Percentiles rank a stretch among this genome's conserved stretches.
Conservation (phyloP, 2,888 invertebrate genomes). For the Caenorhabditis imperialis region DNA sequence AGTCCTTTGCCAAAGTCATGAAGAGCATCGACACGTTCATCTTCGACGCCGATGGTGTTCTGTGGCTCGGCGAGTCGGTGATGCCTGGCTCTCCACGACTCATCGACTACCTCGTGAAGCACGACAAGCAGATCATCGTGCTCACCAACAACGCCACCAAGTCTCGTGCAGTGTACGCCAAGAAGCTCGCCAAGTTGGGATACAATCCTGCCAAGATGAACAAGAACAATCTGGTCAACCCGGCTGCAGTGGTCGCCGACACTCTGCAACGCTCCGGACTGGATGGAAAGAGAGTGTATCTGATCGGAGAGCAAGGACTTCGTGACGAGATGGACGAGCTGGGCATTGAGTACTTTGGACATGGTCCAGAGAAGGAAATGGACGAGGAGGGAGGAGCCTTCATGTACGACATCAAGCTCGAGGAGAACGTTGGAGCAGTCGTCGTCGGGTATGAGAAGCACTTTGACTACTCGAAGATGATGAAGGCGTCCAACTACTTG, state of each 20-base stretch:
- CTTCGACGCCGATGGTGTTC: constrained; percentile 77
- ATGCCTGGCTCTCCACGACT: constrained; percentile 72
- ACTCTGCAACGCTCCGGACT: constrained; percentile 66
- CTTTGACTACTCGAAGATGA: constrained; percentile 90
- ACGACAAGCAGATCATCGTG: constrained; percentile 80
- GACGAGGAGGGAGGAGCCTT: constrained; percentile 65
- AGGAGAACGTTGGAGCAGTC: constrained; percentile 86
- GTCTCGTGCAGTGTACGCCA: constrained; percentile 85
- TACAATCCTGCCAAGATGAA: constrained; percentile 80
- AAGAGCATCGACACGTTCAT: constrained; percentile 75
- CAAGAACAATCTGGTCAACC: constrained; percentile 74
- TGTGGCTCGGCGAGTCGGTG: constrained; percentile 74
- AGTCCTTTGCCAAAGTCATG: constrained; percentile 60
- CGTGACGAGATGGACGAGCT: constrained; percentile 87
- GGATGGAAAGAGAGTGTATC: constrained; percentile 81
- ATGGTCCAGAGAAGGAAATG: constrained; percentile 70
- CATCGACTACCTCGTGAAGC: constrained; percentile 66
- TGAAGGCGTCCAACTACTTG: constrained; percentile 92
- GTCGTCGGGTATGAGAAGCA: constrained; percentile 94
- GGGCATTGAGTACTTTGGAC: constrained; percentile 81
- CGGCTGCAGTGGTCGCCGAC: constrained; percentile 76
- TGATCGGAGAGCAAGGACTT: constrained; percentile 88
- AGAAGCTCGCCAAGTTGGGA: constrained; percentile 85
- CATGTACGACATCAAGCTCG: constrained; percentile 75
- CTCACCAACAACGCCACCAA: constrained; percentile 94